Conservation (phyloP, 1,140 invertebrate genomes). For the Heliothis subflexa region DNA sequence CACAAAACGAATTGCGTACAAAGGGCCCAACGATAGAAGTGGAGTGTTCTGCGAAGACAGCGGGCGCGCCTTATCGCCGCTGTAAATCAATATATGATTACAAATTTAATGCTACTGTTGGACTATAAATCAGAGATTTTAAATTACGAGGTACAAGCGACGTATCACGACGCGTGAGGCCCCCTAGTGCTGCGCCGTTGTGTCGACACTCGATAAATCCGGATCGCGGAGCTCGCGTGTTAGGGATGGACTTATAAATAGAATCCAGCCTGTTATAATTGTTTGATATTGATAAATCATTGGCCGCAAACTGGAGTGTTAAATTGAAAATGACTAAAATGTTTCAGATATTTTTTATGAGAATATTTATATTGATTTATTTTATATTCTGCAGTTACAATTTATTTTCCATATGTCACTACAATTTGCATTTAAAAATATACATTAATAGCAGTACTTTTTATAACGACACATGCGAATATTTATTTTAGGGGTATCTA, state of each 20-base stretch:
- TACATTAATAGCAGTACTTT: no score
- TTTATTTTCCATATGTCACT: not conserved
- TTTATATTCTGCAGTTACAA: not conserved
- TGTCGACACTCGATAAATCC: constrained; percentile 78
- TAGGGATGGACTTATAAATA: constrained; percentile 52
- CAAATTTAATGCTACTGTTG: constrained; percentile 86
- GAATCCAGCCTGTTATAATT: constrained; percentile 46
- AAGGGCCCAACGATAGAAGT: constrained; percentile 64
- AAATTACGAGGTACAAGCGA: constrained; percentile 82
- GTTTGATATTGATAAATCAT: constrained; percentile 49
- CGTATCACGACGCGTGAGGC: constrained; percentile 80
- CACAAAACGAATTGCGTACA: constrained; percentile 60
- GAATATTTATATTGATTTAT: constrained; percentile 35
- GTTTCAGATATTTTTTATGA: constrained; percentile 25
- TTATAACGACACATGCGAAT: no score
- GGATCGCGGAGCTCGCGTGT: constrained; percentile 47
- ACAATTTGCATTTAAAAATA: no score
- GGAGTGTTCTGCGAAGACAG: constrained; percentile 74
- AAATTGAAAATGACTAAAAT: constrained; percentile 46
- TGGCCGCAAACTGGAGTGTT: constrained; percentile 30
- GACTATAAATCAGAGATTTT: constrained; percentile 84
- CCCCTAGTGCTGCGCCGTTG: constrained; percentile 79
- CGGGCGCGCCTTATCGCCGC: constrained; percentile 79
- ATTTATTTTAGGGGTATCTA: no score
- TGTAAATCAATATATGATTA: constrained; percentile 86